phyloP scores from a whole-genome alignment of 2,797 vertebrate species.

The Tenualosa thibaudeaui region DNA sequence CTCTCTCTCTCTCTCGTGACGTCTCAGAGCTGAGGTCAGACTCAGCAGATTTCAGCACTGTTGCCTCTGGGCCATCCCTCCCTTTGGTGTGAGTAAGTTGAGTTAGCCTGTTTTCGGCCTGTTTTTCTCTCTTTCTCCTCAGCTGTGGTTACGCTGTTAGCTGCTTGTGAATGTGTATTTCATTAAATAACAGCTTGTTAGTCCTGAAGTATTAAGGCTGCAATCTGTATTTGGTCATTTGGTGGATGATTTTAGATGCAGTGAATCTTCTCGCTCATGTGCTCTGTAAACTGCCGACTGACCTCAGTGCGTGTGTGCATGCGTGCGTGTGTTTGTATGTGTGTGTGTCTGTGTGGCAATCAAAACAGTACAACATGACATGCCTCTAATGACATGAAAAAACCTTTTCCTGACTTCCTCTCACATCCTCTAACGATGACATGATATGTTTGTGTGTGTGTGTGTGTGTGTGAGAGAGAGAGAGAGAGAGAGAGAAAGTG shows the following conservation, averaged over 20 bases:
- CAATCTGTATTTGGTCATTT: not conserved
- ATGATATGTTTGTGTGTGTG: not conserved
- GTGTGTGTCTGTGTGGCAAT: not conserved
- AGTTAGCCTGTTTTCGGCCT: not conserved
- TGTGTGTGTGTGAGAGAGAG: not conserved
- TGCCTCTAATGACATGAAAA: not conserved
- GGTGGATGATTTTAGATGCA: not conserved
- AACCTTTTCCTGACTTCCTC: not conserved
- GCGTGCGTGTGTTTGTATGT: too few species aligned
- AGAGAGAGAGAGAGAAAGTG: not conserved
- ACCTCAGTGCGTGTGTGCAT: conserved; percentile 45
- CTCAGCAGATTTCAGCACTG: conserved; percentile 50
- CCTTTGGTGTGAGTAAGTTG: not conserved
- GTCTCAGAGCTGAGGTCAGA: not conserved
- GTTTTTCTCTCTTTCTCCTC: not conserved
- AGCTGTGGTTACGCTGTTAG: not conserved
- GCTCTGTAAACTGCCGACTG: conserved; percentile 51
- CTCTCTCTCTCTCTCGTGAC: not conserved
- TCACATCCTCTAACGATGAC: not conserved
- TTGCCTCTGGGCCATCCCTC: not conserved
- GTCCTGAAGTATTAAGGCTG: not conserved
- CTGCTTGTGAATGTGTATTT: not conserved
- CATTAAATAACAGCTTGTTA: conserved; percentile 1
- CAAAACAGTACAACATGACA: conserved; percentile 16
- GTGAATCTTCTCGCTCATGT: conserved; percentile 41